These are phyloP conservation scores for Hydractinia symbiolongicarpus DNA, from an alignment of 30 jellyfish, hydroid and myxozoan species.

Conservation along the genomic window DNA sequence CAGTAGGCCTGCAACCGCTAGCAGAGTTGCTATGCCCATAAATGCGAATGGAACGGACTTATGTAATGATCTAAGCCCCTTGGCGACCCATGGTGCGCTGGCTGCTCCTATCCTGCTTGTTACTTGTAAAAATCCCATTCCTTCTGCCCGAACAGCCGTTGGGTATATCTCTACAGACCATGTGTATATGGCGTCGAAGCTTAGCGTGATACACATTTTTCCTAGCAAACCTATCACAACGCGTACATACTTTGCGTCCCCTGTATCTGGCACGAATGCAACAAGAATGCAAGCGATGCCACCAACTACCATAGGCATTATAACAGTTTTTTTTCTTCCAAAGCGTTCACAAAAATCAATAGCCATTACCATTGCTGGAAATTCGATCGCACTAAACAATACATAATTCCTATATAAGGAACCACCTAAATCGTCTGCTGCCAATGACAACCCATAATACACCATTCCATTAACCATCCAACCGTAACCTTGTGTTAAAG, in stretches of 20 bases:
- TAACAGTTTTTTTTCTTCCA: conserved; percentile 70
- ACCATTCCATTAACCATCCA: conserved; percentile 79
- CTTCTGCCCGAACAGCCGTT: conserved; percentile 56
- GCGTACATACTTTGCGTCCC: conserved; percentile 36
- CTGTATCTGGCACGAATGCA: conserved; percentile 55
- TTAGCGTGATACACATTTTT: conserved; percentile 52
- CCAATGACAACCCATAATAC: conserved; percentile 64
- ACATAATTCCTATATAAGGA: conserved; percentile 53
- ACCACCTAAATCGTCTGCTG: conserved; percentile 88
- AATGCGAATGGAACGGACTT: conserved; percentile 43
- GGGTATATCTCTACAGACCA: conserved; percentile 83
- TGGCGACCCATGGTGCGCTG: conserved; percentile 81
- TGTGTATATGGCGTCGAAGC: conserved; percentile 65
- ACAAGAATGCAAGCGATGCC: conserved; percentile 51
- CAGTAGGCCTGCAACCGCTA: conserved; percentile 25
- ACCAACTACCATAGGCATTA: conserved; percentile 40
- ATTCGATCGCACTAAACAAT: conserved; percentile 54
- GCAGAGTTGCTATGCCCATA: conserved; percentile 38
- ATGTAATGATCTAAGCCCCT: conserved; percentile 21
- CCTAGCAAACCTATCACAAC: conserved; percentile 51
- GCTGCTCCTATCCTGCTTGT: conserved; percentile 76
- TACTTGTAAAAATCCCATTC: conserved; percentile 62
- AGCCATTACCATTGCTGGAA: conserved; percentile 64
- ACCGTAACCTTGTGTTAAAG: conserved; percentile 47
- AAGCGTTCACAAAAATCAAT: conserved; percentile 55